Base-by-base conservation (phyloP, 2,797 vertebrate species). In the Coilia nasus region DNA sequence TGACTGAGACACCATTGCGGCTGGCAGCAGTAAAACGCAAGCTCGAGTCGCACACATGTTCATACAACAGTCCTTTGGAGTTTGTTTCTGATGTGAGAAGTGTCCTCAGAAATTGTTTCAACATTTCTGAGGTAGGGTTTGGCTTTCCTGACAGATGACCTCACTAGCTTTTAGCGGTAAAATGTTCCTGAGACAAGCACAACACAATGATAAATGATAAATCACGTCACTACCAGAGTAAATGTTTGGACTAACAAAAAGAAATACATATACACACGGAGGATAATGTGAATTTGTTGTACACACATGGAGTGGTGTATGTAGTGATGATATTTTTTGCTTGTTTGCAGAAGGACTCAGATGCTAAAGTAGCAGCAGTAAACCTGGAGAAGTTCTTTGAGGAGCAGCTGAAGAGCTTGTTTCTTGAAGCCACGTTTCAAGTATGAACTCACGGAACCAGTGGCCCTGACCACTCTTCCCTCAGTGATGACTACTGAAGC, bases 351-450 rank as follows among this genome's bases (percentile, higher is more conserved):
- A 94, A 93, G 0, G 96, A 95, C 89, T 94, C 95, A 0, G 95
- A 96, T 90, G 93, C 95, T 23, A 93, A 94, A 0, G 88, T 92
- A 83, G 95, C 95, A 12, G 94, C 92, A 35, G 91, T 93, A 60
- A 95, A 93, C 91, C 92, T 97, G 57, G 93, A 95, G 86, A 86
- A 95, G 14, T 92, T 95, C 17, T 97, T 97, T 91, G 95, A 97
- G 84, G 92, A 95, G 87, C 95, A 96, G 86, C 87, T 97, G 87
- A 97, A 92, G 90, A 93, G 93, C 67, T 89, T 95, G 84, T 97
- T 95, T 81, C 95, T 95, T 0, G 95, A 95, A 0, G 94, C 92
- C 83, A 89, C 59, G 57, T 96, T 97, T 84, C 50, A 93, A 93
- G 86, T 93, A 91, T 50, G 95, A 97, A 11, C 93, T 94, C 83